Percentiles rank a stretch among this genome's conserved stretches.
Evolutionary conservation across 2,113 vertebrate species (phyloP).

Genomic region (Phyllopteryx taeniolatus): DNA sequence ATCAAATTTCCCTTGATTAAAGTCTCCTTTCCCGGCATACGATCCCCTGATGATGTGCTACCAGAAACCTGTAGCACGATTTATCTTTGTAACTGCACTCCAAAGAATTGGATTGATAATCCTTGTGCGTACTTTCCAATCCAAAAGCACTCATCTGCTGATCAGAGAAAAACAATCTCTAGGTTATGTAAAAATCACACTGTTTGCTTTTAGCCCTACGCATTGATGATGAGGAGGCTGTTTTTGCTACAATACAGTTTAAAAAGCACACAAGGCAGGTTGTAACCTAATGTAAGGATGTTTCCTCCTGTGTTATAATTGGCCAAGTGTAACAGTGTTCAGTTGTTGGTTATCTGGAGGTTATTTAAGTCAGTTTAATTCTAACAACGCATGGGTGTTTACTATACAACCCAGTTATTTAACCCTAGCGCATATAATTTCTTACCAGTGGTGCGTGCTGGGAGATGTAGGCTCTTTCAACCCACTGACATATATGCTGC

Average conservation of each 20-base stretch:
- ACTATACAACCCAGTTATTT: too few relatives aligned
- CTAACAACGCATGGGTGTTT: too few relatives aligned
- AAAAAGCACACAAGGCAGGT: background rate
- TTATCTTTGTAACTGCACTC: constrained; percentile 53
- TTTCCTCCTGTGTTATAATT: background rate
- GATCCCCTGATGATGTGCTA: constrained; percentile 25
- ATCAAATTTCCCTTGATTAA: background rate
- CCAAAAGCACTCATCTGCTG: constrained; percentile 36
- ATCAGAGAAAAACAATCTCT: constrained; percentile 18
- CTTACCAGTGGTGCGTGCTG: too few relatives aligned
- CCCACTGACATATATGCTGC: too few relatives aligned
- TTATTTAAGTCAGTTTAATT: background rate
- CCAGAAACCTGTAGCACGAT: constrained; percentile 23
- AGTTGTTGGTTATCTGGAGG: background rate
- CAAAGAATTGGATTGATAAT: constrained; percentile 63
- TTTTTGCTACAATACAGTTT: background rate
- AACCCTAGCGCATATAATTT: too few relatives aligned
- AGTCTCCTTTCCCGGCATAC: constrained; percentile 6
- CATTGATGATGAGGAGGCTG: background rate
- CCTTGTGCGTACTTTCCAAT: constrained; percentile 46
- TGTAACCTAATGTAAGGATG: background rate
- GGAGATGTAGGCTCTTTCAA: too few relatives aligned
- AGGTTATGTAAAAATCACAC: constrained; percentile 30
- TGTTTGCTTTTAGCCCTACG: constrained; percentile 15
- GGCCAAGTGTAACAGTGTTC: background rate